Base-by-base conservation (phyloP, 2,888 invertebrate species). In the Lepas anatifera region DNA sequence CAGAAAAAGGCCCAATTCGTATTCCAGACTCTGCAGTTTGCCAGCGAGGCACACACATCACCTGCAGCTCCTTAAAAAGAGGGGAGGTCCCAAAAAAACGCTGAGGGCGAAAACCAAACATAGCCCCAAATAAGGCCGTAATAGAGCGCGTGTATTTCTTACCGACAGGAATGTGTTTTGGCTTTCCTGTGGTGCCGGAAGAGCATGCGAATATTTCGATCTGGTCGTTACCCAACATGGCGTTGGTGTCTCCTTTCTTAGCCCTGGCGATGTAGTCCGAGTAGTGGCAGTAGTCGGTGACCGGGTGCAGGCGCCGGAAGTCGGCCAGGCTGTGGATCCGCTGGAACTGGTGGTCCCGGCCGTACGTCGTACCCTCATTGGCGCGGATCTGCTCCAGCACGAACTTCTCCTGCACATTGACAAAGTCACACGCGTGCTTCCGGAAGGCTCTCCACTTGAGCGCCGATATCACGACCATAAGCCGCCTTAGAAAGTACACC, bases 281-380 rank as follows among this genome's bases (percentile, higher is more conserved):
- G 32, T 52, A 52, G 52, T 52, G 52, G 29, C 29, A n/a, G 52
- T 52, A 52, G 4, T 29, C 16, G 52, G 52, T 52, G 29, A 52
- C 52, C 29, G 52, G 52, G 18, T 52, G 52, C 29, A 52, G 52
- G 7, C 52, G 52, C 13, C 52, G 52, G 32, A 52, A 52, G 52
- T 52, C 52, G 18, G 52, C 52, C 52, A 52, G 52, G 18, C 52
- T 52, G 52, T 52, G 52, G 32, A 52, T 52, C 32, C 52, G 52
- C 4, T 32, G 29, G 52, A 52, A 52, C 52, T 52, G 52, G 52
- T 52, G 52, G 52, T 52, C 52, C 52, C 18, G 8, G 6, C 52
- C 52, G 52, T 52, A 52, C 52, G 29, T 16, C 16, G 52, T 32
- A 32, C 8, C 18, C 52, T 52, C 52, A n/a, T 52, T 52, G 52